phyloP scores from a whole-genome alignment of 2,113 vertebrate species.

The Atrichornis clamosus region DNA sequence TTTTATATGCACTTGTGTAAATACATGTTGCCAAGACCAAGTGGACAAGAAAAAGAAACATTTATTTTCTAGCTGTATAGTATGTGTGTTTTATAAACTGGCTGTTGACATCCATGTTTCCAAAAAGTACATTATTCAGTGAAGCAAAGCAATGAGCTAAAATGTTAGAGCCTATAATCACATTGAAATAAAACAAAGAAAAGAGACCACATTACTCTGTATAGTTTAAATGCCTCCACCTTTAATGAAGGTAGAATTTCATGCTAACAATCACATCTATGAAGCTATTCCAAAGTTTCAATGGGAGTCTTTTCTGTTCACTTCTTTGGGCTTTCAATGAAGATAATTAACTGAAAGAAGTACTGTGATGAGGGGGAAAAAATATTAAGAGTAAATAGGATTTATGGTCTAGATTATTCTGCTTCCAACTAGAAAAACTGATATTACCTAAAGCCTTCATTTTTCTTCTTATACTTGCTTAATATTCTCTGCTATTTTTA shows the following conservation, averaged over 20 bases:
- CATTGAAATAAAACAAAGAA: neutral
- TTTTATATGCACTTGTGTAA: constrained; percentile 43
- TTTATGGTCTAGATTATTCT: constrained; percentile 45
- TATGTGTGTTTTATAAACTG: constrained; percentile 36
- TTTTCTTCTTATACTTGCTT: constrained; percentile 37
- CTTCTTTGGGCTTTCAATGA: constrained; percentile 14
- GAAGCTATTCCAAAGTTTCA: constrained; percentile 14
- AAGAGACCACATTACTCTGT: neutral
- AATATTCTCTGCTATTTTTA: constrained; percentile 36
- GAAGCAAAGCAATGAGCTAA: constrained; percentile 12
- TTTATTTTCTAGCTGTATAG: constrained; percentile 63
- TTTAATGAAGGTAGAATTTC: constrained; percentile 36
- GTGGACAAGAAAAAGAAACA: constrained; percentile 63
- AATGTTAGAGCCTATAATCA: constrained; percentile 18
- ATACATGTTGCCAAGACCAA: constrained; percentile 61
- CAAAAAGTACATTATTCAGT: constrained; percentile 34
- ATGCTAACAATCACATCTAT: constrained; percentile 19
- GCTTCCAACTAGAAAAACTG: constrained; percentile 53
- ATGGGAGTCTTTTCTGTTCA: neutral
- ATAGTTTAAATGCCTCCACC: neutral
- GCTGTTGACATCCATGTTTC: constrained; percentile 47
- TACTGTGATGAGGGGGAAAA: neutral
- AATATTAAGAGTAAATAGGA: constrained; percentile 31
- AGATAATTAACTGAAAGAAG: constrained; percentile 30
- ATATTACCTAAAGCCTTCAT: constrained; percentile 21